Percentiles rank a stretch among this genome's conserved stretches.
phyloP scores from a whole-genome alignment of 2,113 vertebrate genomes.

The Alces alces region DNA sequence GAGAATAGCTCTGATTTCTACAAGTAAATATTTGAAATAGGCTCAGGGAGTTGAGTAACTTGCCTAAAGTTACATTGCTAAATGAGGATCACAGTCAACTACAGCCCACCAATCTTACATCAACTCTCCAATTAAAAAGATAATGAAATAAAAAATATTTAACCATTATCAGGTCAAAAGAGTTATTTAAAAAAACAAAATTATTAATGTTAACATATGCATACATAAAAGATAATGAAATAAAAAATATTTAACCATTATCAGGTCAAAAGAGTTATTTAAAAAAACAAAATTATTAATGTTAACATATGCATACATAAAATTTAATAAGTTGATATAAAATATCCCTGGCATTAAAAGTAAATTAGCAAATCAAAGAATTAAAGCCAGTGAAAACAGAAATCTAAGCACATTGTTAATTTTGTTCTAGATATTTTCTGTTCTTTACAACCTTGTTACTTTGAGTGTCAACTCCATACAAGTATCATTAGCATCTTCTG shows the following conservation, averaged over 20 bases:
- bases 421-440: not conserved
- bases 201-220: no score
- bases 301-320: not conserved
- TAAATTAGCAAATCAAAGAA: not conserved
- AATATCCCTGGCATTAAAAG: not conserved
- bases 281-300: not conserved
- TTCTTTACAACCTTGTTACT: not conserved
- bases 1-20: constrained; percentile 3
- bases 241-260: not conserved
- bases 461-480: not conserved
- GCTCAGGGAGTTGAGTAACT: not conserved
- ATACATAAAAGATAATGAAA: not conserved
- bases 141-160: not conserved
- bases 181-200: not conserved
- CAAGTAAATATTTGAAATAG: not conserved
- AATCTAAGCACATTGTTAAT: not conserved
- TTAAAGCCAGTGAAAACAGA: not conserved
- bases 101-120: not conserved
- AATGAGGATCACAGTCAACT: not conserved
- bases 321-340: not conserved
- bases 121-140: not conserved
- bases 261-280: not conserved
- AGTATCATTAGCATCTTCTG: not conserved
- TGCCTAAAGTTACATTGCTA: not conserved
- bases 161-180: not conserved